A percentile compares a stretch with the other conserved stretches of the same genome.
Evolutionary conservation across 2,888 invertebrate genomes (phyloP).

Genomic region (Pyrochroa serraticornis): DNA sequence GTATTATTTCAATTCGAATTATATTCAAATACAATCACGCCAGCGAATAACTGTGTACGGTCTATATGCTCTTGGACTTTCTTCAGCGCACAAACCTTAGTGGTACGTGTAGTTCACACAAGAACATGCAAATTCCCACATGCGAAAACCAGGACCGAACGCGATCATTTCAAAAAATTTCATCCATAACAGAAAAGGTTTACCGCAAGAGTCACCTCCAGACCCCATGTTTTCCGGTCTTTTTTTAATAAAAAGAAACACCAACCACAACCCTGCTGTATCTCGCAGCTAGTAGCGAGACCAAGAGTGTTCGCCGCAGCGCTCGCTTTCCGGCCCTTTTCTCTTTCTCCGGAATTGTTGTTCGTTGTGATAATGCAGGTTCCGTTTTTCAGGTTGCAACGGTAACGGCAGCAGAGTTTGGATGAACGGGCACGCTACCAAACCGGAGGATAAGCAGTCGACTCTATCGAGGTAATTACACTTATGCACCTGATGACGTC

Average conservation of each 20-base stretch:
- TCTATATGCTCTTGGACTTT: conserved; percentile 1
- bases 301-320: no score
- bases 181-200: not conserved
- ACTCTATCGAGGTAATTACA: conserved; percentile 59
- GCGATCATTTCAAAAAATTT: not conserved
- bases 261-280: no score
- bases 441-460: conserved; percentile 63
- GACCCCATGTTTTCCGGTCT: no score
- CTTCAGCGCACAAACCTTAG: not conserved
- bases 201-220: no score
- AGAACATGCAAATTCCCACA: no score
- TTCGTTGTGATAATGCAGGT: conserved; percentile 1
- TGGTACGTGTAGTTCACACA: no score
- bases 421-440: conserved; percentile 59
- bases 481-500: not conserved
- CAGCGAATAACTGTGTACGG: conserved; percentile 22
- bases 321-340: not conserved
- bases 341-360: no score
- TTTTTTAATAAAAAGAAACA: no score
- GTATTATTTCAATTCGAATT: conserved; percentile 11
- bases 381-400: conserved; percentile 52
- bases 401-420: conserved; percentile 54
- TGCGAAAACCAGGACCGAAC: no score
- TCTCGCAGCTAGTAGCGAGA: no score
- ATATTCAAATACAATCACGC: conserved; percentile 35